phyloP scores from a whole-genome alignment of 1,140 invertebrate genomes.

The Nephotettix cincticeps region DNA sequence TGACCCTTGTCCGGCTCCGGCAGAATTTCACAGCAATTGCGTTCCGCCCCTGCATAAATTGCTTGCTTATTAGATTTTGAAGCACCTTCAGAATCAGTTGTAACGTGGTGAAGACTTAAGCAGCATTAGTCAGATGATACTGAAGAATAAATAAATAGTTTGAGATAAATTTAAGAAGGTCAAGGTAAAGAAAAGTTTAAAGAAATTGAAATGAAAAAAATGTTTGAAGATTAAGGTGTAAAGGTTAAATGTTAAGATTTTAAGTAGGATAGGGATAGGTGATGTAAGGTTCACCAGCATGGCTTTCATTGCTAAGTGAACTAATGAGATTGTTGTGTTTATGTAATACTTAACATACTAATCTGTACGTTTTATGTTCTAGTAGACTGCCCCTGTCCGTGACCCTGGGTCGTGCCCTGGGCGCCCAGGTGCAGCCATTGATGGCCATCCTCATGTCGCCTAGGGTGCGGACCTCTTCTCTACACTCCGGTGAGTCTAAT shows the following conservation, averaged over 20 bases:
- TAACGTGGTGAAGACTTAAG: background rate
- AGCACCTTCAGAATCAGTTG: background rate
- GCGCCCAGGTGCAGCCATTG: slow-evolving; percentile 25
- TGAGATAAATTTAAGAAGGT: too few relatives aligned
- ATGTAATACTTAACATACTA: too few relatives aligned
- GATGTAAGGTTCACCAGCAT: too few relatives aligned
- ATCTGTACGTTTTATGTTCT: background rate
- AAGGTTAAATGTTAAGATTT: too few relatives aligned
- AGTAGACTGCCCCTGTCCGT: slow-evolving; percentile 21
- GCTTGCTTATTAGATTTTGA: slow-evolving; percentile 6
- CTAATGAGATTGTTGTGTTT: too few relatives aligned
- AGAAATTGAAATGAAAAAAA: too few relatives aligned
- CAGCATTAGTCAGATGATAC: background rate
- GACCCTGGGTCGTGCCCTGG: slow-evolving; percentile 17
- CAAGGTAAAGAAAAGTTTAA: too few relatives aligned
- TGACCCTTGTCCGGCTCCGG: background rate
- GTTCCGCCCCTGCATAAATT: slow-evolving; percentile 10
- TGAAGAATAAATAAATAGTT: too few relatives aligned
- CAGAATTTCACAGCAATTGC: slow-evolving; percentile 13
- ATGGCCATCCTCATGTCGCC: slow-evolving; percentile 30
- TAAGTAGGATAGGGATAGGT: too few relatives aligned
- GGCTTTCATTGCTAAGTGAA: too few relatives aligned
- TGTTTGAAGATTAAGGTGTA: too few relatives aligned
- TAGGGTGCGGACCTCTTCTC: background rate
- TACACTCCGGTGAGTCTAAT: slow-evolving; percentile 15